Conservation (phyloP, 2,113 vertebrate genomes). For the Camelus bactrianus region DNA sequence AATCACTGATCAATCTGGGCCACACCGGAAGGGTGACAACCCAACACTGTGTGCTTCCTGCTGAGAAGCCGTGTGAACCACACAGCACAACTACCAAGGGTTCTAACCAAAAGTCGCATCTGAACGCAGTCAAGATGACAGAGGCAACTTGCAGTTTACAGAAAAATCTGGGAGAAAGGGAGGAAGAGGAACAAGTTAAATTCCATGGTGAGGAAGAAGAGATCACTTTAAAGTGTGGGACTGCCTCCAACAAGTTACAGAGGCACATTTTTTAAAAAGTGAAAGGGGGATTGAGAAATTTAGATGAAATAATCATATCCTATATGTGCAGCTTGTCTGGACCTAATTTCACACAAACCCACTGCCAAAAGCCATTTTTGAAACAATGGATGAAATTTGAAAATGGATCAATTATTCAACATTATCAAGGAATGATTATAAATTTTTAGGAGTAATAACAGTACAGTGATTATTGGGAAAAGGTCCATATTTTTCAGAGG, state of each 20-base stretch:
- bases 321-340: background rate
- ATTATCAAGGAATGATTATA: background rate
- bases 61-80: background rate
- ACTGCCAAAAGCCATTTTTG: background rate
- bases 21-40: background rate
- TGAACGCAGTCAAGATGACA: background rate
- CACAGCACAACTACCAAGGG: background rate
- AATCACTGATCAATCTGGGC: no score
- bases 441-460: background rate
- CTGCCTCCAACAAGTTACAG: background rate
- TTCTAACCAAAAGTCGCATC: background rate
- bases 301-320: background rate
- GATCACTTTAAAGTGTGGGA: background rate
- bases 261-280: background rate
- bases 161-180: background rate
- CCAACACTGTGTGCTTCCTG: accelerated
- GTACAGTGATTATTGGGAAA: background rate
- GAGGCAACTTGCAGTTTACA: background rate
- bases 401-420: background rate
- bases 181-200: background rate
- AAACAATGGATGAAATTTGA: constrained; percentile 21
- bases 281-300: background rate
- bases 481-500: background rate
- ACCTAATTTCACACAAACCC: background rate
- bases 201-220: background rate